Evolutionary conservation across 1,140 invertebrate species (phyloP), one percentile per base, ranked within the genome.

Genomic region (Drosophila orena): DNA sequence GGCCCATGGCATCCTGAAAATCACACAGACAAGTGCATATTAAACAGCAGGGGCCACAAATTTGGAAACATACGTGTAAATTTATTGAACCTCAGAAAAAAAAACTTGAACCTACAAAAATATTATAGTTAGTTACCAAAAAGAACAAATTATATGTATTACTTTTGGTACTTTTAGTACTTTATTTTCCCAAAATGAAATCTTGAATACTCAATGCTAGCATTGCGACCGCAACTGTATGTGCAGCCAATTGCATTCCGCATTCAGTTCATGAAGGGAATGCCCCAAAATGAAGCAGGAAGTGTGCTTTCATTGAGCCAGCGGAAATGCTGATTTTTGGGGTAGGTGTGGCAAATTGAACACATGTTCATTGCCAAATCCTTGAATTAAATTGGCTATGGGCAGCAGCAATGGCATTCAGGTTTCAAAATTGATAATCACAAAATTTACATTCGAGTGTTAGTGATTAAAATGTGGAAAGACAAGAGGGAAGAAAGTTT

Each of bases 211-310:
- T 47, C 52, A 11, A 5, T 22, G 2, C 15, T 61, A 59, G 6
- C 42, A 30, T 15, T 11, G 11, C 15, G 4, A 42, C 17, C 59
- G 2, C 17, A 5, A 1, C 35, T 61, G 54, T 61, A n/a, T 10
- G 17, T 20, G 35, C 38, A 35, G 44, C 53, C 37, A 30, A 38
- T 52, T 79, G 77, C 58, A 80, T 42, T 30, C 44, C 8, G 34
- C 34, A 40, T 20, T 14, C 52, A 38, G 58, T 47, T 57, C 44
- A 52, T 49, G 17, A 69, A 69, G 66, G 64, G 38, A 69, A 66
- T 27, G 10, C 40, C 64, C 59, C 3, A 35, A 70, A 65, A 27
- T 56, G 12, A 17, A 17, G 11, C 5, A 11, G n/a, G 40, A 27
- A 34, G 35, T 22, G 62, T 12, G 35, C 2, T 54, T 47, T 40